Conservation (phyloP, 2,888 invertebrate genomes). For the Barypeithes pellucidus region DNA sequence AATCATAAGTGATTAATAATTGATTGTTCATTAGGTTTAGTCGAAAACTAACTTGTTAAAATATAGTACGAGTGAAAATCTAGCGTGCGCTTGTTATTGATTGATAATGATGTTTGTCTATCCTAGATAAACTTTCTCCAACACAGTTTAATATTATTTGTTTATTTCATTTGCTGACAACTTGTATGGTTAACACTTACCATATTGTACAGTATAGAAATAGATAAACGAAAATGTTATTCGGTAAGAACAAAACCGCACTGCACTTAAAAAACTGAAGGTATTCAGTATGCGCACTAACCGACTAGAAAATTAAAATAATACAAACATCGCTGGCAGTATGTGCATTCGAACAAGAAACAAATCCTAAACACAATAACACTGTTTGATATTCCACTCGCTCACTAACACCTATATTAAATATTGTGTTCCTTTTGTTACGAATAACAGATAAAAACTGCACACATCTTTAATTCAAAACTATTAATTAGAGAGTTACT, state of each 20-base stretch:
- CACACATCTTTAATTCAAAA: conserved; percentile 26
- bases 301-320: conserved; percentile 14
- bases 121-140: too few species aligned
- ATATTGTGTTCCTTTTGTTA: conserved; percentile 35
- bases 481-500: not conserved
- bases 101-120: too few species aligned
- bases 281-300: not conserved
- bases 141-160: too few species aligned
- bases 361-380: conserved; percentile 26
- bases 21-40: too few species aligned
- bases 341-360: conserved; percentile 2
- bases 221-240: not conserved
- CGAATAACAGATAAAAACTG: conserved; percentile 23
- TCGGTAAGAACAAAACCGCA: not conserved
- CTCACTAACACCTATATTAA: conserved; percentile 29
- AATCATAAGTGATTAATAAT: too few species aligned
- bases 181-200: not conserved
- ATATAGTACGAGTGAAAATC: too few species aligned
- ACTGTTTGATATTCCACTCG: conserved; percentile 8
- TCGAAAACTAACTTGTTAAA: too few species aligned
- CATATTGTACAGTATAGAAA: not conserved
- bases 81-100: too few species aligned
- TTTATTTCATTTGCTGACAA: too few species aligned
- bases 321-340: conserved; percentile 15
- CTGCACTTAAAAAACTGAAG: not conserved